Conservation (phyloP, 2,113 vertebrate genomes). For the Psittacus erithacus region DNA sequence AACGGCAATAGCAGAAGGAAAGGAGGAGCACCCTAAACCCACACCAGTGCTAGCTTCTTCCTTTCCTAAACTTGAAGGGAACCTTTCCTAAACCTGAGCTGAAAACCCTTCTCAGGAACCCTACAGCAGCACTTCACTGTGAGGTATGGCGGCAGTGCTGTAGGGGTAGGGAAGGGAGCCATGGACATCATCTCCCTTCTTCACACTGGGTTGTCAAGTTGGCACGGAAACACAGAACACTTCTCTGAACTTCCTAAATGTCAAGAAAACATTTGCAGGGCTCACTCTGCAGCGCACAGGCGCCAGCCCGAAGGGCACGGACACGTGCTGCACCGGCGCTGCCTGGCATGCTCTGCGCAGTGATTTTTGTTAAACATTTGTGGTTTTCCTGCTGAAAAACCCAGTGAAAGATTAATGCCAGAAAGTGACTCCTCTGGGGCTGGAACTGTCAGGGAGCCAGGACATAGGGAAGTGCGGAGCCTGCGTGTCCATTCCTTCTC, state of each 20-base stretch:
- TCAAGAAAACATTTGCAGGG: slow-evolving; percentile 48
- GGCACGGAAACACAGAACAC: slow-evolving; percentile 5
- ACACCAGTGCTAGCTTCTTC: neutral
- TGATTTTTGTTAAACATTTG: slow-evolving; percentile 16
- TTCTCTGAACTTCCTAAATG: slow-evolving; percentile 31
- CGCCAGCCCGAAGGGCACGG: neutral
- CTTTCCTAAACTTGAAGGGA: neutral
- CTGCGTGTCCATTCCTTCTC: neutral
- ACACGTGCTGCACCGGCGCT: neutral
- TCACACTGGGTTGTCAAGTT: neutral
- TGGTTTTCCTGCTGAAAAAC: slow-evolving; percentile 53
- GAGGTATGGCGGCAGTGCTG: accelerated
- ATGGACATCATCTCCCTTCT: neutral
- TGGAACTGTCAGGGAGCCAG: slow-evolving; percentile 50
- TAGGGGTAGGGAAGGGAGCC: neutral
- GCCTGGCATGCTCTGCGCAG: neutral
- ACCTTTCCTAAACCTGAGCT: neutral
- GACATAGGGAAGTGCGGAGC: neutral
- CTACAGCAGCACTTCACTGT: accelerated
- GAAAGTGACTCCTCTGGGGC: slow-evolving; percentile 36
- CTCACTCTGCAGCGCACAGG: neutral
- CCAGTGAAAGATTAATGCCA: slow-evolving; percentile 25
- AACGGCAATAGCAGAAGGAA: neutral
- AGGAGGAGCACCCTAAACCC: neutral
- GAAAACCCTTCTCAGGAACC: neutral